These are phyloP conservation scores for Pseudopodoces humilis DNA, from an alignment of 2,113 vertebrate genomes.

Conservation along the genomic window DNA sequence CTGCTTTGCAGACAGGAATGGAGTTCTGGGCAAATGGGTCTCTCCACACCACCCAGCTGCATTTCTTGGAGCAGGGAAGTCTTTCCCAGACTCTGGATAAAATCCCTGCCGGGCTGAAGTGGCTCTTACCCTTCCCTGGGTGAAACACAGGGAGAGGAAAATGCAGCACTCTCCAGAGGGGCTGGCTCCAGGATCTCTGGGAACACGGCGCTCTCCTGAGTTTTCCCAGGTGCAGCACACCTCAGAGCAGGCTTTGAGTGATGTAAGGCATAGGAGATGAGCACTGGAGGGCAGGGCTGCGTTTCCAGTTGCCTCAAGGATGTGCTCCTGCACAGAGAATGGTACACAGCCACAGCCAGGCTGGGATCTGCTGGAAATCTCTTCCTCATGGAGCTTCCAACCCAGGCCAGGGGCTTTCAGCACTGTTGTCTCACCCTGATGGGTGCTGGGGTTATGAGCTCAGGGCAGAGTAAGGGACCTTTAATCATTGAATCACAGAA, in stretches of 20 bases:
- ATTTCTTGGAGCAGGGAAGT: background rate
- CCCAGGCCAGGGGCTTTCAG: background rate
- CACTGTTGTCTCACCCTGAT: background rate
- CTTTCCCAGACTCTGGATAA: background rate
- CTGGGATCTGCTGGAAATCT: background rate
- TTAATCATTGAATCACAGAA: background rate
- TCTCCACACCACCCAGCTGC: background rate
- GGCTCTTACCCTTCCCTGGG: background rate
- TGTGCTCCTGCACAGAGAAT: background rate
- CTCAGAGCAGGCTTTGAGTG: background rate
- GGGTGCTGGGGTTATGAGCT: background rate
- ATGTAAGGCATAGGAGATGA: background rate
- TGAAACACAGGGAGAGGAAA: background rate
- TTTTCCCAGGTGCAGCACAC: background rate
- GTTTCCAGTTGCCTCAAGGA: background rate
- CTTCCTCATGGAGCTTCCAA: background rate
- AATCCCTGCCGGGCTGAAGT: background rate
- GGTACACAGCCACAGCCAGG: background rate
- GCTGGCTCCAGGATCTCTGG: background rate
- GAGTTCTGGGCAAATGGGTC: background rate
- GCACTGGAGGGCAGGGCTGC: background rate
- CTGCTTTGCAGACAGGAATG: background rate
- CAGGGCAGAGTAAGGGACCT: background rate
- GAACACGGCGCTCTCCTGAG: background rate
- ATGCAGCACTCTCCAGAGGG: fast-evolving